These are phyloP conservation scores for Sminthopsis crassicaudata DNA, from an alignment of 2,113 vertebrate genomes.

Conservation along the genomic window DNA sequence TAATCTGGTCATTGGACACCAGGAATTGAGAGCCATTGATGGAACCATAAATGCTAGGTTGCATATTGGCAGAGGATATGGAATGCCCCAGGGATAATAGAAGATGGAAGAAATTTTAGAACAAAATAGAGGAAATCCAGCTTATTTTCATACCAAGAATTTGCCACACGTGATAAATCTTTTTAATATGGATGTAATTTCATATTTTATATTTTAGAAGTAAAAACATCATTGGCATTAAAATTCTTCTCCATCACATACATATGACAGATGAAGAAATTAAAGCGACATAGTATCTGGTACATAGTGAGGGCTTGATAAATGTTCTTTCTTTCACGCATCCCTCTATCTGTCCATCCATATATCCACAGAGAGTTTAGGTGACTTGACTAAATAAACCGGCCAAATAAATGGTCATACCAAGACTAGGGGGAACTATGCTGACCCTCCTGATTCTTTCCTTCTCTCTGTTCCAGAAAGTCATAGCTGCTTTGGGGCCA, in stretches of 20 bases:
- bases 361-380: background rate
- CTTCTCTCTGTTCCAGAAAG: background rate
- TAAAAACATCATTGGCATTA: background rate
- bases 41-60: background rate
- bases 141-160: constrained; percentile 3
- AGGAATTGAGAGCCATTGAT: background rate
- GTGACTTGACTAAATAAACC: background rate
- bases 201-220: background rate
- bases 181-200: background rate
- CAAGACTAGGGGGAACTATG: background rate
- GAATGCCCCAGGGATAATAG: background rate
- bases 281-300: background rate
- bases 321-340: background rate
- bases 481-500: background rate
- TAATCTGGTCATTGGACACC: background rate
- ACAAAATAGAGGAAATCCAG: background rate
- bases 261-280: background rate
- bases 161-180: background rate
- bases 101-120: background rate
- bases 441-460: background rate
- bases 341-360: background rate
- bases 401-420: background rate
- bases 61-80: background rate
- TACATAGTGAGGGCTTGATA: background rate
- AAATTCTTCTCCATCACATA: background rate